Conservation (phyloP, 2,888 invertebrate species). For the Cyclophora punctaria region DNA sequence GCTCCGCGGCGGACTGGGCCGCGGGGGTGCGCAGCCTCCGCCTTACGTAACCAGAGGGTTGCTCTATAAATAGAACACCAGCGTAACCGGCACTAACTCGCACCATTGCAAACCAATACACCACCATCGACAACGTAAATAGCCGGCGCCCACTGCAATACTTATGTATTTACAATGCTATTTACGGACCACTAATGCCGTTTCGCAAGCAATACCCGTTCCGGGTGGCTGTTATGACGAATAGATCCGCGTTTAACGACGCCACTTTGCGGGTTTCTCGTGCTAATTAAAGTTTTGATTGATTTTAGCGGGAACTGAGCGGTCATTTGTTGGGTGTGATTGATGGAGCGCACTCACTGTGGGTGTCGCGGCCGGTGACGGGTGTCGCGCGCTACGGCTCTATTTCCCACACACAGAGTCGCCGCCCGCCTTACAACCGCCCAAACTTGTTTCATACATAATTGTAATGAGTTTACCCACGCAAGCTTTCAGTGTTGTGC, state of each 20-base stretch:
- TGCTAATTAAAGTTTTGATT: constrained; percentile 28
- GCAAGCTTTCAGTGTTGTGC: too few species aligned
- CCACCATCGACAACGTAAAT: constrained; percentile 37
- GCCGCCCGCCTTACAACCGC: too few species aligned
- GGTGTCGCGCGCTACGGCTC: too few species aligned
- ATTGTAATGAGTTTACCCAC: too few species aligned
- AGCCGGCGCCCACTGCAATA: constrained; percentile 33
- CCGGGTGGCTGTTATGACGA: constrained; percentile 19
- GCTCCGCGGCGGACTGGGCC: constrained; percentile 40
- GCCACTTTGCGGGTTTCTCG: constrained; percentile 9
- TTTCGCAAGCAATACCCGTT: constrained; percentile 37
- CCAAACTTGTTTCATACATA: too few species aligned
- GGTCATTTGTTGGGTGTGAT: constrained; percentile 21
- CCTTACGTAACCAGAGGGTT: constrained; percentile 60
- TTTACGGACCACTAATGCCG: constrained; percentile 45
- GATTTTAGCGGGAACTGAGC: constrained; percentile 22
- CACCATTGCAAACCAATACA: constrained; percentile 30
- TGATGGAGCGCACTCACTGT: constrained; percentile 11
- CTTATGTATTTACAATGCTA: constrained; percentile 41
- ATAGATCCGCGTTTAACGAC: constrained; percentile 12
- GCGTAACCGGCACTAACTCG: constrained; percentile 34
- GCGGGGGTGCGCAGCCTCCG: constrained; percentile 23
- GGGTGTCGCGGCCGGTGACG: too few species aligned
- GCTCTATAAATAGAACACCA: constrained; percentile 61
- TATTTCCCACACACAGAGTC: too few species aligned